Evolutionary conservation across 2,888 invertebrate genomes (phyloP).

Genomic region (Ormyrus rosae): DNA sequence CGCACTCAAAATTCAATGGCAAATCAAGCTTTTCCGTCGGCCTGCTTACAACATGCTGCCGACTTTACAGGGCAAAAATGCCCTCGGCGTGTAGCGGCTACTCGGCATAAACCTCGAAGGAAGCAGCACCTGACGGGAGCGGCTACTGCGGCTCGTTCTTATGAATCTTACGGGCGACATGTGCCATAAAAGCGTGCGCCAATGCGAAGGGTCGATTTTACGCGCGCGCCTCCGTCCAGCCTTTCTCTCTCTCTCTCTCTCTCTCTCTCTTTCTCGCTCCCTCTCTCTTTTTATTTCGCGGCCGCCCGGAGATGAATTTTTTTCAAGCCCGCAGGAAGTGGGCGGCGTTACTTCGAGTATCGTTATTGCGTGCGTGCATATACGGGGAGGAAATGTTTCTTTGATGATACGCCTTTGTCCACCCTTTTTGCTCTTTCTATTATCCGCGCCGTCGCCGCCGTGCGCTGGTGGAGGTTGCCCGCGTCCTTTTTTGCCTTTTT

Average conservation of each 20-base stretch:
- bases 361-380: constrained; percentile 23
- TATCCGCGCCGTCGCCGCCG: neutral
- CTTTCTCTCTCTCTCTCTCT: neutral
- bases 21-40: too few relatives aligned
- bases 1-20: too few relatives aligned
- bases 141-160: neutral
- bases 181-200: constrained; percentile 13
- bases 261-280: neutral
- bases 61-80: too few relatives aligned
- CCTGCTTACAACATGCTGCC: too few relatives aligned
- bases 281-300: neutral
- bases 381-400: constrained; percentile 37
- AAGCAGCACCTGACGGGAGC: neutral
- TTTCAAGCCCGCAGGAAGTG: constrained; percentile 31
- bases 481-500: neutral
- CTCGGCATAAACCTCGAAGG: constrained; percentile 16
- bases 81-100: too few relatives aligned
- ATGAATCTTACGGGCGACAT: constrained; percentile 4
- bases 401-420: constrained; percentile 42
- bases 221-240: constrained; percentile 6
- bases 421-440: constrained; percentile 22
- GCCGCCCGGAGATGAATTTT: constrained; percentile 6
- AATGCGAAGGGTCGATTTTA: constrained; percentile 32
- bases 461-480: too few relatives aligned
- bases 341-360: constrained; percentile 41